A percentile compares a stretch with the other conserved stretches of the same genome.
phyloP scores from a whole-genome alignment of 2,113 vertebrate species.

The Salvelinus sp. region DNA sequence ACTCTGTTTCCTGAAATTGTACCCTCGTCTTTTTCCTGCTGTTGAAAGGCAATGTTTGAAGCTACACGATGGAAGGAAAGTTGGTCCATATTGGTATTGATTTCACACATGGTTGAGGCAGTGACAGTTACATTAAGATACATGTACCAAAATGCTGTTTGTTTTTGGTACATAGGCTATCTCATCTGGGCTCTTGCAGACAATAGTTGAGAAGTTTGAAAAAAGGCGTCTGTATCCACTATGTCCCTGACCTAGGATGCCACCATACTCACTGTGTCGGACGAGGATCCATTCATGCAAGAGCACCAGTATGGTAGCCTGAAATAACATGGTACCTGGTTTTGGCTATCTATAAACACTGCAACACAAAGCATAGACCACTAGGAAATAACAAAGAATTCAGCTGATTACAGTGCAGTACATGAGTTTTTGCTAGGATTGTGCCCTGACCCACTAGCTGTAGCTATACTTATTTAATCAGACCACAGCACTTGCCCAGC shows the following conservation, averaged over 20 bases:
- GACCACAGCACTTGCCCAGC: not conserved
- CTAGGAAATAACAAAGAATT: not conserved
- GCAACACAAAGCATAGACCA: not conserved
- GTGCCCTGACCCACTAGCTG: not conserved
- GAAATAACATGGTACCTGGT: too few relatives aligned
- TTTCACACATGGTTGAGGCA: slow-evolving; percentile 20
- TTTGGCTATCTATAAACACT: not conserved
- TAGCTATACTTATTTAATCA: not conserved
- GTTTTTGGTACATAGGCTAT: not conserved
- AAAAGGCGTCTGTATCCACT: not conserved
- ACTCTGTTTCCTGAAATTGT: slow-evolving; percentile 32
- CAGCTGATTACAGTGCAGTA: not conserved
- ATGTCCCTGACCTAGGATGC: not conserved
- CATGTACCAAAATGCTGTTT: slow-evolving; percentile 11
- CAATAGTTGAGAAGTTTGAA: not conserved
- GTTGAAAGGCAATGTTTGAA: slow-evolving; percentile 20
- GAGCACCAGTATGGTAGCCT: too few relatives aligned
- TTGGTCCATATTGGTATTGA: slow-evolving; percentile 35
- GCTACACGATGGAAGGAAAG: slow-evolving; percentile 4
- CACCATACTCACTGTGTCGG: not conserved
- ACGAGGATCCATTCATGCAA: not conserved
- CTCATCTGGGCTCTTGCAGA: not conserved
- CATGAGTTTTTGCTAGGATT: not conserved
- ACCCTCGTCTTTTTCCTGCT: not conserved
- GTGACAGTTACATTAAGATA: slow-evolving; percentile 27